A percentile compares a stretch with the other conserved stretches of the same genome.
Conservation (phyloP, 2,113 vertebrate genomes). For the Oxyruncus cristatus region DNA sequence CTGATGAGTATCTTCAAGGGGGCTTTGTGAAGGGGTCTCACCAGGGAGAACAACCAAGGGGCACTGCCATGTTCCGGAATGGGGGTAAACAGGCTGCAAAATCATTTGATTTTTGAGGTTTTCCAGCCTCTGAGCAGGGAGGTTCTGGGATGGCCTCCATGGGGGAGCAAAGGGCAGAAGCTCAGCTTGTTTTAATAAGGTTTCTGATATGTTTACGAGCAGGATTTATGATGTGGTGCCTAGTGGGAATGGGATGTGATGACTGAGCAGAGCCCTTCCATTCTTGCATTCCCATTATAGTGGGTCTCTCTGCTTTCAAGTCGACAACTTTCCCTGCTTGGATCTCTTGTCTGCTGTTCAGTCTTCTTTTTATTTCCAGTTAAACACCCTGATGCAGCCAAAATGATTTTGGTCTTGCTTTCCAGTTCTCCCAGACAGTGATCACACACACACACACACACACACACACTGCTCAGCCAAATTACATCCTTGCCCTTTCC, state of each 20-base stretch:
- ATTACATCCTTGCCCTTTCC: neutral
- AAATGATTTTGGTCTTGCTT: neutral
- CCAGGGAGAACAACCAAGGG: neutral
- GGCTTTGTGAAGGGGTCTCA: neutral
- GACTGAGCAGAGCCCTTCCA: constrained; percentile 39
- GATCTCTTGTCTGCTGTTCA: constrained; percentile 1
- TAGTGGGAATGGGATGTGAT: constrained; percentile 51
- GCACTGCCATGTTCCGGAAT: neutral
- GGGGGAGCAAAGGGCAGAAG: neutral
- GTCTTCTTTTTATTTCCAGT: constrained; percentile 14
- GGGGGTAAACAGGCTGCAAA: neutral
- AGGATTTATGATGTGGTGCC: constrained; percentile 54
- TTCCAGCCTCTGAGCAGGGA: neutral
- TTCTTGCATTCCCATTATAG: neutral
- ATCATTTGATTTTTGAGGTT: neutral
- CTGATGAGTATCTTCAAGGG: neutral
- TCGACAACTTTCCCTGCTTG: constrained; percentile 11
- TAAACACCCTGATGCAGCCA: constrained; percentile 18
- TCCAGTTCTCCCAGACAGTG: neutral
- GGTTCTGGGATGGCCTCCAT: neutral
- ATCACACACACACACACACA: neutral
- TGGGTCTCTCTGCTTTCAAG: constrained; percentile 22
- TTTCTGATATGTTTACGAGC: constrained; percentile 53
- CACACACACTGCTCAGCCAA: neutral
- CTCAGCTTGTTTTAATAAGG: constrained; percentile 59